Percentiles rank a stretch among this genome's conserved stretches.
Conservation (phyloP, 2,888 invertebrate genomes). For the Smittia sp. region DNA sequence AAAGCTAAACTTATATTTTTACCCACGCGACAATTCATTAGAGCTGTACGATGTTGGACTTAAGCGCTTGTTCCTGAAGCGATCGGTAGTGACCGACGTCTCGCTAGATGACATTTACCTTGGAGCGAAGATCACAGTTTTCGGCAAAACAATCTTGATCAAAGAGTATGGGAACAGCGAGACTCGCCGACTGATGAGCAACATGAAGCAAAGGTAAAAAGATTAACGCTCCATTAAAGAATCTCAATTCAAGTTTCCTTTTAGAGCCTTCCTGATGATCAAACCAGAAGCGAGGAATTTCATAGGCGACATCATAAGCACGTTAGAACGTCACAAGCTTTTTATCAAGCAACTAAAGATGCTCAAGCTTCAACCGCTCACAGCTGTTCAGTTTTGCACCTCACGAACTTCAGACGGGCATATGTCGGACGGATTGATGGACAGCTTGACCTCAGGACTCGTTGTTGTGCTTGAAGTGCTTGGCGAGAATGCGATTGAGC, state of each 20-base stretch:
- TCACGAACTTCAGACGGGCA: conserved; percentile 58
- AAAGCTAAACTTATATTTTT: conserved; percentile 74
- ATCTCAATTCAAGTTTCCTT: conserved; percentile 29
- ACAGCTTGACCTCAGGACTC: conserved; percentile 43
- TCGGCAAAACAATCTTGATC: conserved; percentile 71
- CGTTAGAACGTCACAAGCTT: conserved; percentile 62
- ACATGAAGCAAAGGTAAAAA: conserved; percentile 64
- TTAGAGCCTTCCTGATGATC: conserved; percentile 72
- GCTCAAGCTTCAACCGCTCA: conserved; percentile 63
- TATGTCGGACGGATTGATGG: conserved; percentile 54
- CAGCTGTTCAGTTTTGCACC: conserved; percentile 63
- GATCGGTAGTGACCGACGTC: conserved; percentile 67
- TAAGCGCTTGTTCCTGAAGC: conserved; percentile 64
- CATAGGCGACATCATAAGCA: conserved; percentile 71
- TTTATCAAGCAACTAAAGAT: conserved; percentile 69
- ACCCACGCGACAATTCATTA: conserved; percentile 71
- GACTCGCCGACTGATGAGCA: conserved; percentile 63
- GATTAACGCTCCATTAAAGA: not conserved
- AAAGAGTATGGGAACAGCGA: conserved; percentile 68
- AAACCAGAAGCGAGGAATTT: conserved; percentile 69
- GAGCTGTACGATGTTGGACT: conserved; percentile 70
- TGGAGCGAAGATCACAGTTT: conserved; percentile 69
- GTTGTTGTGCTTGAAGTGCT: conserved; percentile 50
- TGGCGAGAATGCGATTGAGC: conserved; percentile 50
- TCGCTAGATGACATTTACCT: conserved; percentile 67